phyloP scores from a whole-genome alignment of 2,797 vertebrate species.

The Eidolon dupreanum region DNA sequence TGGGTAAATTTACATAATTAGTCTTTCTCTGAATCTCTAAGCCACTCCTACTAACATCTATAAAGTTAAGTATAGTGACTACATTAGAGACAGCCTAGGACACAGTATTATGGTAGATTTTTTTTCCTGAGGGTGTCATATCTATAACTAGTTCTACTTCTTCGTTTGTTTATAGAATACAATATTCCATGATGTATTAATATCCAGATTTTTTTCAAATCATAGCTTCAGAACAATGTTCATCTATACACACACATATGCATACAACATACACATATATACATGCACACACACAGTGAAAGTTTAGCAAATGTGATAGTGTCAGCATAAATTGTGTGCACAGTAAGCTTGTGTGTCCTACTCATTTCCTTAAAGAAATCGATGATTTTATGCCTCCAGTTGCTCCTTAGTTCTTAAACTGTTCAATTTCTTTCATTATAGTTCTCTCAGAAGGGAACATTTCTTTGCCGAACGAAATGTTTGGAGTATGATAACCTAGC shows the following conservation, averaged over 20 bases:
- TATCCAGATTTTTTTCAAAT: neutral
- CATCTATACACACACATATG: neutral
- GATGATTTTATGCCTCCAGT: neutral
- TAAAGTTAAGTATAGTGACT: neutral
- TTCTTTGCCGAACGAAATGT: neutral
- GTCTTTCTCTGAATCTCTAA: neutral
- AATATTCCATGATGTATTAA: neutral
- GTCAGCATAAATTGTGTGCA: neutral
- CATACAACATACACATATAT: neutral
- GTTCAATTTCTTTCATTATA: constrained; percentile 1
- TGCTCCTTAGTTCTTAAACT: neutral
- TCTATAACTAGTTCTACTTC: neutral
- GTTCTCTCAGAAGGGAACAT: constrained; percentile 13
- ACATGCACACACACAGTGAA: neutral
- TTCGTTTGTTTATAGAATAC: neutral
- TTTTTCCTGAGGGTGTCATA: neutral
- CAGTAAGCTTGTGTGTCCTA: neutral
- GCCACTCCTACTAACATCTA: neutral
- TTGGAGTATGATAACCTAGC: neutral
- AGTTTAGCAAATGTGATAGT: neutral
- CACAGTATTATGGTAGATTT: neutral
- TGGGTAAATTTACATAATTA: neutral
- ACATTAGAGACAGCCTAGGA: neutral
- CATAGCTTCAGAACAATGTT: constrained; percentile 3
- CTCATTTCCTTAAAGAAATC: constrained; percentile 3